Conservation (phyloP, 1,140 invertebrate genomes). For the Bombus confusus region DNA sequence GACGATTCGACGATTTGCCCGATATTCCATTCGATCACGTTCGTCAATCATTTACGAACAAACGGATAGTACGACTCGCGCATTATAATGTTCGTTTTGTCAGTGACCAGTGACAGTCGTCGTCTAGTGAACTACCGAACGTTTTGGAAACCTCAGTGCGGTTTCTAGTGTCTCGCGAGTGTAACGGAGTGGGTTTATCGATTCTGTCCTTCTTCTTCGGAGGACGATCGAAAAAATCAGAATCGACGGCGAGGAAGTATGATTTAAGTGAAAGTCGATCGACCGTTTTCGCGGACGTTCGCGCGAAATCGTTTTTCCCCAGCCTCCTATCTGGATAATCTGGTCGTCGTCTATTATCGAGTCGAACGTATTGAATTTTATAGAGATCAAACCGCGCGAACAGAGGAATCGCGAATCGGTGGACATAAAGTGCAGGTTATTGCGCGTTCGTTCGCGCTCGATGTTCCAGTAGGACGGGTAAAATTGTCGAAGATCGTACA, state of each 20-base stretch:
- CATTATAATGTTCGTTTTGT: too few relatives aligned
- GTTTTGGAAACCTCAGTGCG: background rate
- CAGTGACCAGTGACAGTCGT: conserved; percentile 20
- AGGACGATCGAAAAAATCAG: background rate
- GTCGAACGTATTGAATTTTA: background rate
- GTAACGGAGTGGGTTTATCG: background rate
- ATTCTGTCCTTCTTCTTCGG: background rate
- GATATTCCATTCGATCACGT: too few relatives aligned
- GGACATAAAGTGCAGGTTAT: conserved; percentile 17
- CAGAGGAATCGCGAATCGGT: background rate
- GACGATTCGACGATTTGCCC: background rate
- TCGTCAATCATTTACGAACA: too few relatives aligned
- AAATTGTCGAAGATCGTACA: conserved; percentile 27
- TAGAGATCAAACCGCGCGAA: background rate
- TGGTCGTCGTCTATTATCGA: background rate
- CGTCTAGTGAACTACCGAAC: conserved; percentile 5
- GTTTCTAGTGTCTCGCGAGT: conserved; percentile 10
- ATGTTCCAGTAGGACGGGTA: conserved; percentile 11
- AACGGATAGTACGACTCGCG: too few relatives aligned
- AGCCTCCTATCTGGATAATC: background rate
- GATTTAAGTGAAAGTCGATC: conserved; percentile 35
- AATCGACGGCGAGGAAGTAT: background rate
- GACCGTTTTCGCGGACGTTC: background rate
- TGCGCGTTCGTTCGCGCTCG: background rate
- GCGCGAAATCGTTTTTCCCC: background rate